Conservation (phyloP, 2,797 vertebrate species). For the Cryptoblepharus egeriae region DNA sequence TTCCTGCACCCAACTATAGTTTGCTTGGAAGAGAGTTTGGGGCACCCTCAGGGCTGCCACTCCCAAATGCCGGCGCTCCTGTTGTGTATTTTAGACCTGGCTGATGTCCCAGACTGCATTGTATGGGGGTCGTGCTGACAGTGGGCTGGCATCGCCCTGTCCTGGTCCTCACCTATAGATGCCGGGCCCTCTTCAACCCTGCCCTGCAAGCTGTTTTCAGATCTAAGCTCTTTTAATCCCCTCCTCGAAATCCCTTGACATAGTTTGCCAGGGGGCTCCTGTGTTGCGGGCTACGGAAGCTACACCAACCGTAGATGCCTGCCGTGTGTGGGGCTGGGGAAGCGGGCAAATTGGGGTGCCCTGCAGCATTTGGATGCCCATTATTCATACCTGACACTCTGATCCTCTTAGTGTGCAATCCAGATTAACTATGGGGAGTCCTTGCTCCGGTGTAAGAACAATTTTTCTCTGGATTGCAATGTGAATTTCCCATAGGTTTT, state of each 20-base stretch:
- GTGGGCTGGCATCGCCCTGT: constrained; percentile 6
- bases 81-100: constrained; percentile 53
- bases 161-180: constrained; percentile 29
- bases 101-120: constrained; percentile 26
- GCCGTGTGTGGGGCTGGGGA: too few species aligned
- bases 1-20: too few species aligned
- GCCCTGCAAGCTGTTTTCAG: constrained; percentile 36
- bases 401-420: too few species aligned
- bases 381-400: too few species aligned
- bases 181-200: constrained; percentile 16
- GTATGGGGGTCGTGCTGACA: constrained; percentile 56
- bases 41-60: too few species aligned
- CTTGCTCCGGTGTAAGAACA: too few species aligned
- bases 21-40: background rate
- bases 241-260: constrained; percentile 49
- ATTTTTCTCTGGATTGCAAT: too few species aligned
- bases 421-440: too few species aligned
- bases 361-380: too few species aligned
- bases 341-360: too few species aligned
- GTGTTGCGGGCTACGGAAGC: background rate
- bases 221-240: constrained; percentile 61
- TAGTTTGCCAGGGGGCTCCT: constrained; percentile 3
- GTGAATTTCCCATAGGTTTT: too few species aligned
- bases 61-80: background rate
- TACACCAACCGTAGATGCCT: too few species aligned